A percentile compares a stretch with the other conserved stretches of the same genome.
Evolutionary conservation across 2,888 invertebrate species (phyloP).

Genomic region (Drosophila mimetica): DNA sequence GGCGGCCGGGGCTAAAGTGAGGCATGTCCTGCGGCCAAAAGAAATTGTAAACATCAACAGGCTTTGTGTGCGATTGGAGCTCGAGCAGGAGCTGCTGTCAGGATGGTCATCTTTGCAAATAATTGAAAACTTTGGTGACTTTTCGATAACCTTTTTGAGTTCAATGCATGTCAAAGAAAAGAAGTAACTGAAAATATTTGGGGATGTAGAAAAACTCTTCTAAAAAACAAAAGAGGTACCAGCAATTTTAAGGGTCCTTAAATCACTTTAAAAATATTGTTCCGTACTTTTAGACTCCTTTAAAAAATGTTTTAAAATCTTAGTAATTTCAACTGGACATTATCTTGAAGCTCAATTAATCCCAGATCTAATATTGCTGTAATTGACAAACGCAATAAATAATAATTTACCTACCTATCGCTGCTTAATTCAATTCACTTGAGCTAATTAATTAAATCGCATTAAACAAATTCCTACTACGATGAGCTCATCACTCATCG

Average conservation of each 20-base stretch:
- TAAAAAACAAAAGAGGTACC: too few species aligned
- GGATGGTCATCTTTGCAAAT: conserved; percentile 14
- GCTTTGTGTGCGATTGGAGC: conserved; percentile 5
- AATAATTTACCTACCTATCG: conserved; percentile 19
- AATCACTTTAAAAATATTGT: too few species aligned
- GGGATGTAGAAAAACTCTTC: neutral
- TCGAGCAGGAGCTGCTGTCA: conserved; percentile 5
- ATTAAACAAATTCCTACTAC: conserved; percentile 21
- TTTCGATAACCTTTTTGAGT: conserved; percentile 7
- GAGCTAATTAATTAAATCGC: conserved; percentile 18
- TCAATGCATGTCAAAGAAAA: neutral
- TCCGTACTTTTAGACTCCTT: too few species aligned
- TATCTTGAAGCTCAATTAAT: neutral
- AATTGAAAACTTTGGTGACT: conserved; percentile 19
- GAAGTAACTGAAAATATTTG: neutral
- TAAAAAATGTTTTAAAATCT: too few species aligned
- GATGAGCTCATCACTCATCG: conserved; percentile 29
- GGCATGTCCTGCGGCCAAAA: conserved; percentile 60
- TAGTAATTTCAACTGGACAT: too few species aligned
- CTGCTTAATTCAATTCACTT: conserved; percentile 25
- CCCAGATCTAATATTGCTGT: neutral
- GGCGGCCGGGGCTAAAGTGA: conserved; percentile 50
- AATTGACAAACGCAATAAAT: conserved; percentile 7
- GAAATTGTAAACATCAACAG: conserved; percentile 49
- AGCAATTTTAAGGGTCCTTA: too few species aligned